Evolutionary conservation across 2,797 vertebrate species (phyloP).

Genomic region (Thripadectes ignobilis): DNA sequence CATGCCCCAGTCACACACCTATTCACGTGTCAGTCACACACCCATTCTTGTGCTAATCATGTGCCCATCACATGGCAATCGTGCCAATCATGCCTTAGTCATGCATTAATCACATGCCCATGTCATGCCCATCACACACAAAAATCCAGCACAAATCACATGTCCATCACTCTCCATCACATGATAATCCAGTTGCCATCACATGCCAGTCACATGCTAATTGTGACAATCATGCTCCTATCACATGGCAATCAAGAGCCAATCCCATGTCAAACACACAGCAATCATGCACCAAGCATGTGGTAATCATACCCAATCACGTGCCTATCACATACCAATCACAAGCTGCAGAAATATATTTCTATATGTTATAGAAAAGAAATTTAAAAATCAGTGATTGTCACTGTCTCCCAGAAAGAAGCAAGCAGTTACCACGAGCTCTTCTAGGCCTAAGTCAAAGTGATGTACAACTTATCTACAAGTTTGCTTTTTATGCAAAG

Average conservation of each 20-base stretch:
- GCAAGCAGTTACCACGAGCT: neutral
- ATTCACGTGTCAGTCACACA: neutral
- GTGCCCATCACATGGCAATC: neutral
- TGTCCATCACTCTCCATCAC: neutral
- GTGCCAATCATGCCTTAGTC: neutral
- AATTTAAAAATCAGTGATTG: neutral
- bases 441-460: neutral
- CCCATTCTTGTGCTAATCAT: neutral
- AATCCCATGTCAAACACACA: neutral
- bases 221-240: too few relatives aligned
- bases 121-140: neutral
- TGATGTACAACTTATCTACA: neutral
- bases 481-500: neutral
- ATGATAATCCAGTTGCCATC: neutral
- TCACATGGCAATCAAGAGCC: neutral
- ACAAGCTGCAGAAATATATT: neutral
- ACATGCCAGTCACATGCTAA: neutral
- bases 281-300: neutral
- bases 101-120: neutral
- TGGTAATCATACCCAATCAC: neutral
- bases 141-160: neutral
- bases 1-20: too few relatives aligned
- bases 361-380: neutral
- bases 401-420: neutral
- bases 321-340: neutral